These are phyloP conservation scores for Pseudomyrmex cubaensis DNA, from an alignment of 1,140 invertebrate species.

Conservation along the genomic window DNA sequence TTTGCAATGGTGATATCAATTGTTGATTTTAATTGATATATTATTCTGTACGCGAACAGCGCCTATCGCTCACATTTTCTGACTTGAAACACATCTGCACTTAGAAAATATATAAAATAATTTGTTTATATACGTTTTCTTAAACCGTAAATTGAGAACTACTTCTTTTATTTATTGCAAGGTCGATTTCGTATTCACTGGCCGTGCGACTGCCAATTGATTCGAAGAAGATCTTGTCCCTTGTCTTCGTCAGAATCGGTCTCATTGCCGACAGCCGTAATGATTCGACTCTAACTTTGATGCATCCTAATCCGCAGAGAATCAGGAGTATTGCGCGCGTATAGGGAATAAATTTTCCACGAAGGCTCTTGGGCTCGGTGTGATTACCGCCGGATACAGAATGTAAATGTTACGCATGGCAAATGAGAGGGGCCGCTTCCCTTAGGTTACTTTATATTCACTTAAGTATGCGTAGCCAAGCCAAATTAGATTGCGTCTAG, in stretches of 20 bases:
- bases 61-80: no score
- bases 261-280: slow-evolving; percentile 50
- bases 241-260: not conserved
- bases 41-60: no score
- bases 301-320: slow-evolving; percentile 55
- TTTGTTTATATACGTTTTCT: not conserved
- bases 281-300: slow-evolving; percentile 68
- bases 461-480: slow-evolving; percentile 53
- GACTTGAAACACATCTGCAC: no score
- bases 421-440: slow-evolving; percentile 25
- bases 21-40: no score
- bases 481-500: slow-evolving; percentile 45
- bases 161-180: not conserved
- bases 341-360: slow-evolving; percentile 58
- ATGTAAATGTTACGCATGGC: slow-evolving; percentile 53
- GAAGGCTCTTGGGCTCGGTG: slow-evolving; percentile 38
- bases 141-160: not conserved
- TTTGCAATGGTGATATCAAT: no score
- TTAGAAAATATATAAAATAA: no score
- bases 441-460: slow-evolving; percentile 51
- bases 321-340: slow-evolving; percentile 26
- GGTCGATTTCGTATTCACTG: slow-evolving; percentile 72
- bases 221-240: slow-evolving; percentile 41
- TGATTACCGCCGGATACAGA: slow-evolving; percentile 58
- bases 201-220: slow-evolving; percentile 61